Evolutionary conservation across 2,797 vertebrate genomes (phyloP).

Genomic region (Sorex maritimensis): DNA sequence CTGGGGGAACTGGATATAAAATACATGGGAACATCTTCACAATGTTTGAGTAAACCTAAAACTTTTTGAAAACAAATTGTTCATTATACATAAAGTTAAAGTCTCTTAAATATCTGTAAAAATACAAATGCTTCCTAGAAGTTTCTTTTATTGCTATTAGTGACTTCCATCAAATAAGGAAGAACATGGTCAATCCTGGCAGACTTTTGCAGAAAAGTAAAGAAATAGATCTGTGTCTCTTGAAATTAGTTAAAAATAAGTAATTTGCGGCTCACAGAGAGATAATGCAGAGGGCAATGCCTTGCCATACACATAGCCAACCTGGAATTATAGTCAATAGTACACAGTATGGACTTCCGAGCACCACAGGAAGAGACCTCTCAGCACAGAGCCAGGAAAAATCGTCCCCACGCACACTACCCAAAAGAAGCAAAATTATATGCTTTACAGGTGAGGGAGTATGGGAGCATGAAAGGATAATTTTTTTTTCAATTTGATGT

Average conservation of each 20-base stretch:
- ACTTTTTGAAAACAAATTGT: constrained; percentile 11
- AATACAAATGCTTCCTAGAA: neutral
- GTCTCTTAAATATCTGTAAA: neutral
- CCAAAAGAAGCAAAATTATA: no score
- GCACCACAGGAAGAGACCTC: no score
- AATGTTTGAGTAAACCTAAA: constrained; percentile 36
- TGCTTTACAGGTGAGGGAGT: no score
- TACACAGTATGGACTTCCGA: no score
- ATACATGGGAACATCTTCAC: neutral
- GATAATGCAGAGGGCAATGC: no score
- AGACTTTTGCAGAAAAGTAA: constrained; percentile 1
- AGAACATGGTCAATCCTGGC: neutral
- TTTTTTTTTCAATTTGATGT: neutral
- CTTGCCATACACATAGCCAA: no score
- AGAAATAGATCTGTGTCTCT: neutral
- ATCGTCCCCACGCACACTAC: no score
- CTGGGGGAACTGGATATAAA: neutral
- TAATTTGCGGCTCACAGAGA: neutral
- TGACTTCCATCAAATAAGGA: neutral
- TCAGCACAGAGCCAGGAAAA: no score
- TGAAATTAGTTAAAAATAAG: neutral
- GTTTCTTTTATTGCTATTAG: neutral
- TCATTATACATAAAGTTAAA: neutral
- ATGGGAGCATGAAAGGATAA: neutral
- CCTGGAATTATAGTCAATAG: no score